These are phyloP conservation scores for Notarius lentiginosus DNA, from an alignment of 2,113 vertebrate species.

Conservation along the genomic window DNA sequence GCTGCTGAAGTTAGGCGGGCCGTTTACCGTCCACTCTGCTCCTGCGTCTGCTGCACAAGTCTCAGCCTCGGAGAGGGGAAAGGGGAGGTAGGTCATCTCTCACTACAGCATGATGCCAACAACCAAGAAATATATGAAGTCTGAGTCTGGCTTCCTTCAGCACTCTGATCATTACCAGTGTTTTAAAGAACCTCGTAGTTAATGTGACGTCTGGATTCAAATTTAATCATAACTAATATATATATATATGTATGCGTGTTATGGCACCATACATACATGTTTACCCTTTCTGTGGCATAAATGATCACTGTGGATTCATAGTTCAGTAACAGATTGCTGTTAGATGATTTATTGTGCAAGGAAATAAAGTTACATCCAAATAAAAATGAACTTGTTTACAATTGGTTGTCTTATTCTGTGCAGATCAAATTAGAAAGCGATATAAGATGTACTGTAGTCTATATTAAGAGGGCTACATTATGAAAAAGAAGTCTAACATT, in stretches of 20 bases:
- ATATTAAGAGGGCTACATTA: not conserved
- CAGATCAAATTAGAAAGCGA: not conserved
- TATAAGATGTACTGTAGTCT: too few species aligned
- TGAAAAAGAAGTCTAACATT: not conserved
- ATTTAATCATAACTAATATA: not conserved
- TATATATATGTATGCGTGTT: not conserved
- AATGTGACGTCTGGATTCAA: not conserved
- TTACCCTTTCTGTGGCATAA: not conserved
- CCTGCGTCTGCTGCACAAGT: not conserved
- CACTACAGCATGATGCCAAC: not conserved
- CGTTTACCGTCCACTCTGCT: constrained; percentile 51
- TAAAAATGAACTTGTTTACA: not conserved
- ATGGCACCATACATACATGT: not conserved
- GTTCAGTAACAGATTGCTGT: not conserved
- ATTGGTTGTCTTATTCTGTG: not conserved
- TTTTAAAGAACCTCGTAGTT: constrained; percentile 8
- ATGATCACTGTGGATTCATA: not conserved
- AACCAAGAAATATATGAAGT: not conserved
- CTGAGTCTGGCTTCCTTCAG: constrained; percentile 2
- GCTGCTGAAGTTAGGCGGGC: constrained; percentile 88
- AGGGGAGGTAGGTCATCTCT: constrained; percentile 30
- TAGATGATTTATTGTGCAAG: constrained; percentile 27
- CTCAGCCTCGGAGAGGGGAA: constrained; percentile 4
- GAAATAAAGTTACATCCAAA: not conserved
- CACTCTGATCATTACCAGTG: not conserved